Conservation (phyloP, 2,113 vertebrate genomes). For the Plotosus lineatus region DNA sequence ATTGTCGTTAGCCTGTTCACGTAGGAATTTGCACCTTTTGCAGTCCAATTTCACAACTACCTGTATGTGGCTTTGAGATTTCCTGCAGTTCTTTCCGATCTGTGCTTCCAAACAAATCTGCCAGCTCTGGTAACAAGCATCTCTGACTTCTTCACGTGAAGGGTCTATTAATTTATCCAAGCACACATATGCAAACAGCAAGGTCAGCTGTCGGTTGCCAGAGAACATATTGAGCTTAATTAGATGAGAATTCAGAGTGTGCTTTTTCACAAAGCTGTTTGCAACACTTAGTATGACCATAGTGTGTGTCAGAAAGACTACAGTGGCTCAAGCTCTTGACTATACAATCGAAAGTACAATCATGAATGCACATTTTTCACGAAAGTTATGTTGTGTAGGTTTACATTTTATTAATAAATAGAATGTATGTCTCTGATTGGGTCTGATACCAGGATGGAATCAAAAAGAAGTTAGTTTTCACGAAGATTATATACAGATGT, state of each 20-base stretch:
- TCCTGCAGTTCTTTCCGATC: background rate
- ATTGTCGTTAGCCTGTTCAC: background rate
- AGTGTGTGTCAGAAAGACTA: background rate
- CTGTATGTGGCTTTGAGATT: background rate
- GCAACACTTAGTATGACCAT: background rate
- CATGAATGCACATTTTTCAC: background rate
- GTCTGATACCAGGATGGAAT: conserved; percentile 21
- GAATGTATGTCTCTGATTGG: background rate
- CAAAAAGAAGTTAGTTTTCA: conserved; percentile 11
- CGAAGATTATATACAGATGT: background rate
- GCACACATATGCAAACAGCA: conserved; percentile 38
- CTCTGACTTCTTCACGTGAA: conserved; percentile 54
- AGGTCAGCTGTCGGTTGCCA: conserved; percentile 46
- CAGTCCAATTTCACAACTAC: background rate
- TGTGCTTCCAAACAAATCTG: conserved; percentile 20
- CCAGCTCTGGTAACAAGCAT: conserved; percentile 40
- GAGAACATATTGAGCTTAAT: conserved; percentile 51
- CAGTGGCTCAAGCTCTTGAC: conserved; percentile 4
- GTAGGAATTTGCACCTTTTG: background rate
- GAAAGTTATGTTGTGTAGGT: background rate
- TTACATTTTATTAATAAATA: background rate
- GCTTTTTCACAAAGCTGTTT: conserved; percentile 2
- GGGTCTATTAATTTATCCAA: conserved; percentile 49
- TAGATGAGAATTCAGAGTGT: conserved; percentile 42
- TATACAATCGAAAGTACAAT: background rate